Conservation (phyloP, 2,888 invertebrate species). For the Empis stercorea region DNA sequence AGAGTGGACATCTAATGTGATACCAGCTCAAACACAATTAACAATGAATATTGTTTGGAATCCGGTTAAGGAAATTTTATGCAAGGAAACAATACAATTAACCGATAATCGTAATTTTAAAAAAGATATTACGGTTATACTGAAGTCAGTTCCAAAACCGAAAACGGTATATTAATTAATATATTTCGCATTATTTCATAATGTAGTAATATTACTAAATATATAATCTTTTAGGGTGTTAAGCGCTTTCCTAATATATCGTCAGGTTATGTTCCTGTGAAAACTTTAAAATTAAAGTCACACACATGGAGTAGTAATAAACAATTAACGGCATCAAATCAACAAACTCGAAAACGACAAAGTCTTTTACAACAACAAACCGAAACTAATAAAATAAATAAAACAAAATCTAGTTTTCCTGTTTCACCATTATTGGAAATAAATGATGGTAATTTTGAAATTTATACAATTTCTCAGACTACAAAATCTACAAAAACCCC, state of each 20-base stretch:
- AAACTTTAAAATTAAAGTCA: slow-evolving; percentile 28
- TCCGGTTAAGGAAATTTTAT: slow-evolving; percentile 44
- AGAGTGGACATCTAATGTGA: slow-evolving; percentile 41
- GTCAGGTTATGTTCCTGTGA: slow-evolving; percentile 7
- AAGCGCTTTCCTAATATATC: slow-evolving; percentile 30
- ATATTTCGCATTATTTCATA: background rate
- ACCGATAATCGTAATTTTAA: slow-evolving; percentile 49
- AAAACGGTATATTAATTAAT: slow-evolving; percentile 21
- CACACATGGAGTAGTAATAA: slow-evolving; percentile 10
- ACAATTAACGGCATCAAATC: too few relatives aligned
- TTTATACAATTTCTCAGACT: too few relatives aligned
- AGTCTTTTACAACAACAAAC: too few relatives aligned
- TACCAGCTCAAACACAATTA: slow-evolving; percentile 43
- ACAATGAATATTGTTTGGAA: slow-evolving; percentile 50
- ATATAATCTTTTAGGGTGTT: slow-evolving; percentile 18
- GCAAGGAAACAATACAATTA: slow-evolving; percentile 50
- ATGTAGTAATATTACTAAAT: background rate
- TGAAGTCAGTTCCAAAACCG: slow-evolving; percentile 41
- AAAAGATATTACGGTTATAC: slow-evolving; percentile 51
- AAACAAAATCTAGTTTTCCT: too few relatives aligned
- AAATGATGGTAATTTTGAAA: too few relatives aligned
- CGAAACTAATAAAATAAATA: too few relatives aligned
- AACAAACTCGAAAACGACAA: too few relatives aligned
- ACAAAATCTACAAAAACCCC: too few relatives aligned
- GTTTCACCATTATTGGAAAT: too few relatives aligned